Percentiles rank a stretch among this genome's conserved stretches.
Conservation (phyloP, 2,888 invertebrate genomes). For the Drosophila meridiana region DNA sequence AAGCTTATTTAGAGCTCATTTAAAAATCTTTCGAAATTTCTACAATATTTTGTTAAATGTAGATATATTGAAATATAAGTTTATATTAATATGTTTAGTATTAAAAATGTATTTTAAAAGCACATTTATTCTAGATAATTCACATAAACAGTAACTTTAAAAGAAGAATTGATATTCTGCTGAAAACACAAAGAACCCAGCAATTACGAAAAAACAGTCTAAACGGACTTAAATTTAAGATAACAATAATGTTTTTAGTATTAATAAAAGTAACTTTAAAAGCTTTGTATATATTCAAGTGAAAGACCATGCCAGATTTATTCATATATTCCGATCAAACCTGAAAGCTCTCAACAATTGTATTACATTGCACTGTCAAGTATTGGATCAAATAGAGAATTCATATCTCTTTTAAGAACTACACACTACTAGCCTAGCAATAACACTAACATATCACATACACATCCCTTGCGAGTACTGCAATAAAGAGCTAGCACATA, state of each 20-base stretch:
- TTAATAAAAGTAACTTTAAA: background rate
- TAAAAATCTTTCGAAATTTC: no score
- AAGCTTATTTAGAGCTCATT: background rate
- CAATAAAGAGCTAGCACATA: background rate
- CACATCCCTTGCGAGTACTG: background rate
- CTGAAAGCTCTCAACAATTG: background rate
- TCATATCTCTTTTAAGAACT: background rate
- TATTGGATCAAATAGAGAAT: background rate
- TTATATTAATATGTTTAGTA: background rate
- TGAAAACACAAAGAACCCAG: no score
- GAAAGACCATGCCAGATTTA: background rate
- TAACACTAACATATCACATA: background rate
- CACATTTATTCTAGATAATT: no score
- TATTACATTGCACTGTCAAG: no score
- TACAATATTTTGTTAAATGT: no score
- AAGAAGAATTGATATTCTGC: no score
- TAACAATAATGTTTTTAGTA: no score
- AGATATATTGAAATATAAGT: background rate
- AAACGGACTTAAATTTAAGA: no score
- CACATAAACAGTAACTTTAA: no score
- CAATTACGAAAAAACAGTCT: no score
- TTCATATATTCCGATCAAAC: background rate
- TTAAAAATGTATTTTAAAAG: background rate
- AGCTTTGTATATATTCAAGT: background rate
- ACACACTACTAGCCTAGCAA: background rate